Conservation (phyloP, 2,797 vertebrate genomes). For the Nothura maculosa region DNA sequence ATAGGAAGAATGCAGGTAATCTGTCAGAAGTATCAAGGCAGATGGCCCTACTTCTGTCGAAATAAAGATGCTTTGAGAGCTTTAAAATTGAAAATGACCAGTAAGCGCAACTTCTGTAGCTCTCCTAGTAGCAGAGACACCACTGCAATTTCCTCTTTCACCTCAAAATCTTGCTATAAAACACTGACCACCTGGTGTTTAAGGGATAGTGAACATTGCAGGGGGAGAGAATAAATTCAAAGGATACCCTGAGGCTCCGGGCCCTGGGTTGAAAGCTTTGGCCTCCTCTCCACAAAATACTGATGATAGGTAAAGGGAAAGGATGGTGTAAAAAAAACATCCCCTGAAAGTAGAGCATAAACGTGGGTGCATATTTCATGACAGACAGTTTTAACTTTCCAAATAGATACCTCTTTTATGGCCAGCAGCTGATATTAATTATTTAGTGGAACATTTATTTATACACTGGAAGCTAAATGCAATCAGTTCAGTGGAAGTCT, state of each 20-base stretch:
- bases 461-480: slow-evolving; percentile 63
- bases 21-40: not conserved
- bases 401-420: slow-evolving; percentile 25
- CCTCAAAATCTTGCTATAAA: not conserved
- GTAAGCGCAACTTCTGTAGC: not conserved
- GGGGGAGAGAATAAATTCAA: not conserved
- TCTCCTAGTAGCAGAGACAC: not conserved
- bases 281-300: not conserved
- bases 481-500: slow-evolving; percentile 48
- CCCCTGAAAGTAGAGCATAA: slow-evolving; percentile 19
- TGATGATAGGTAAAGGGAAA: not conserved
- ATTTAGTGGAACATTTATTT: slow-evolving; percentile 64
- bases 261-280: not conserved
- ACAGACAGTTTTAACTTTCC: slow-evolving; percentile 41
- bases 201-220: not conserved
- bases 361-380: slow-evolving; percentile 51
- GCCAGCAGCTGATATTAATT: slow-evolving; percentile 67
- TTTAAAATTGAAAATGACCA: not conserved
- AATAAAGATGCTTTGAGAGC: not conserved
- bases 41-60: not conserved
- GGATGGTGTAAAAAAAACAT: not conserved
- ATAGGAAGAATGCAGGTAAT: not conserved
- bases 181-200: not conserved
- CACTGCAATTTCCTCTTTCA: not conserved
- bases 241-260: not conserved